Evolutionary conservation across 2,797 vertebrate genomes (phyloP), one percentile per base, ranked within the genome.

Genomic region (Gambusia yucatana): DNA sequence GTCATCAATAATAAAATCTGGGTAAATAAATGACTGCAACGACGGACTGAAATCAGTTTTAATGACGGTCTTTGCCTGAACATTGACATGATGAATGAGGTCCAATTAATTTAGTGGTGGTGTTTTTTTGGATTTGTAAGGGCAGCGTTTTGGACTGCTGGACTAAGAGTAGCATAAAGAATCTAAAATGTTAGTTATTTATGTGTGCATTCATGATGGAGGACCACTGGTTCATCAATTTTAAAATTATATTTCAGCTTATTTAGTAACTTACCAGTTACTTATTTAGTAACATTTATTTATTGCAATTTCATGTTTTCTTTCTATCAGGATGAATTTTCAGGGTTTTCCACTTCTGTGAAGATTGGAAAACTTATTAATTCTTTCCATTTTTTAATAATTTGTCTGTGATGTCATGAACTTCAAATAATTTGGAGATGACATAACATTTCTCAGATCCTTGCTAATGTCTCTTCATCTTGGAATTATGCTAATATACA

Each of bases 11-110:
- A 67, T 41, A 36, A 33, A 17, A 36, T 20, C 61, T 39, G 33
- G 61, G 33, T 65, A 65, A 65, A 65, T 36, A 41, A 22, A 67
- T 67, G 36, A 67, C 36, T 25, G 63, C 63, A 67, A 67, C 17
- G 3, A 67, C 13, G 20, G 36, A 67, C 63, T 39, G 36, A 67
- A 67, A 67, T 22, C 10, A 4, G 22, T 36, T 65, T 65, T 65
- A 36, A 36, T 65, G 16, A 20, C 30, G 36, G 33, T 63, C 30
- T 63, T 63, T 63, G 61, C 7, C 16, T 20, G 0, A 39, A 36
- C 30, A 20, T 65, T 65, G 16, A 7, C 33, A 39, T 65, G 33
- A 36, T 39, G 30, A 65, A 65, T 36, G 61, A 65, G 61, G 33
- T 20, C 33, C 61, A 39, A 36, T 39, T 65, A 36, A 65, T 65